A percentile compares a stretch with the other conserved stretches of the same genome.
These are phyloP conservation scores for Chelonus formosanus DNA, from an alignment of 2,888 invertebrate genomes.

Conservation along the genomic window DNA sequence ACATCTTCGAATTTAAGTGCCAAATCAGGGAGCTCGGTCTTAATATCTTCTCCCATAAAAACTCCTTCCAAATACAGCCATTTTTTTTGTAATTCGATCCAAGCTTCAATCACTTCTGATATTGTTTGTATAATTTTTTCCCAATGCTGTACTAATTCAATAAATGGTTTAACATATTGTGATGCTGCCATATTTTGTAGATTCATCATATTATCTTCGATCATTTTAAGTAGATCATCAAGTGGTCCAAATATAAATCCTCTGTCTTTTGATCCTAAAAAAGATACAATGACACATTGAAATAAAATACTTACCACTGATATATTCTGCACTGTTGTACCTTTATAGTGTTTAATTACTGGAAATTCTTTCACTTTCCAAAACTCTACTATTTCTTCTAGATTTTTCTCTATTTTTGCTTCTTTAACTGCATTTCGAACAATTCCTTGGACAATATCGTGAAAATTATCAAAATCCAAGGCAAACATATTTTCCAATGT, in stretches of 20 bases:
- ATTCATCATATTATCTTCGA: constrained; percentile 91
- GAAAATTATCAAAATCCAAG: constrained; percentile 88
- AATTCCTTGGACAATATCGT: constrained; percentile 86
- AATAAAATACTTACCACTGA: not conserved
- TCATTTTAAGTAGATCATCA: constrained; percentile 80
- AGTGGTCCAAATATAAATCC: constrained; percentile 83
- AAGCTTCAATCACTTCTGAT: constrained; percentile 87
- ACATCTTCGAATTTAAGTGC: constrained; percentile 91
- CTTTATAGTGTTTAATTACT: constrained; percentile 75
- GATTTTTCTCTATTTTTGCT: constrained; percentile 87
- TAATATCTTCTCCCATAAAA: constrained; percentile 89
- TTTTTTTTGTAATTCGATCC: constrained; percentile 86
- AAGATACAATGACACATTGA: constrained; percentile 48
- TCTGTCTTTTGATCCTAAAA: constrained; percentile 69
- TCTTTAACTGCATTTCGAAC: constrained; percentile 91
- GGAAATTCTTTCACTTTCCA: constrained; percentile 76
- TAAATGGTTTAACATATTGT: constrained; percentile 89
- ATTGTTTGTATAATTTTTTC: constrained; percentile 82
- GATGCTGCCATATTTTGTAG: constrained; percentile 91
- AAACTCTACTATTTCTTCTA: constrained; percentile 81
- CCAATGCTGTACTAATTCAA: constrained; percentile 84
- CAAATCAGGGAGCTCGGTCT: constrained; percentile 86
- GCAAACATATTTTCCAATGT: constrained; percentile 92
- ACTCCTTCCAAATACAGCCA: constrained; percentile 94
- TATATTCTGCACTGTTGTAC: constrained; percentile 32